These are phyloP conservation scores for Hippocampus comes DNA, from an alignment of 2,113 vertebrate species.

Conservation along the genomic window DNA sequence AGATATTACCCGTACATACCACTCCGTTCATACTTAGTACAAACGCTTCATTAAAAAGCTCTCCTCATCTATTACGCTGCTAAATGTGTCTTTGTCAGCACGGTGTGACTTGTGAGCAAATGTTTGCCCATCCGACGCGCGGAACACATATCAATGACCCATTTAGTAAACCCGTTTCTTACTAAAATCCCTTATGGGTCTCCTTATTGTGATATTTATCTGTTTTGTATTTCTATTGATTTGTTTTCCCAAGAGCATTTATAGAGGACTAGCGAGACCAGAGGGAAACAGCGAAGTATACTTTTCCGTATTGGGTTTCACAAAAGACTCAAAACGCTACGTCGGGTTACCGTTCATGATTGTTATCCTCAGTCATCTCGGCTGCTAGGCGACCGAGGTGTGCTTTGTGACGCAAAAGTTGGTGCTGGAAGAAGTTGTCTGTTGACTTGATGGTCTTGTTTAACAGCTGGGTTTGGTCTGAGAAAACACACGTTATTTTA, in stretches of 20 bases:
- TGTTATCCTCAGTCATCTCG: neutral
- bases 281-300: neutral
- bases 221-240: neutral
- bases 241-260: neutral
- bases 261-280: neutral
- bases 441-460: neutral
- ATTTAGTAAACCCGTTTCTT: neutral
- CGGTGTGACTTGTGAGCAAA: neutral
- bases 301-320: neutral
- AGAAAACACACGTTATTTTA: neutral
- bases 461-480: neutral
- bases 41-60: neutral
- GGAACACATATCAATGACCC: neutral
- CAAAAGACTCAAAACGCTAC: neutral
- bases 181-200: neutral
- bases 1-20: neutral
- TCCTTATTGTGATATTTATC: neutral
- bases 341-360: neutral
- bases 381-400: slow-evolving; percentile 4
- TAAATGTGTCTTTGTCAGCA: neutral
- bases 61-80: neutral
- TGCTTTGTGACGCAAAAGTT: slow-evolving; percentile 2
- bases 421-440: neutral
- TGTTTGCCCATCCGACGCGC: neutral
- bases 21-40: neutral